These are phyloP conservation scores for Xanthostigma xanthostigma DNA, from an alignment of 2,888 invertebrate species.

Conservation along the genomic window DNA sequence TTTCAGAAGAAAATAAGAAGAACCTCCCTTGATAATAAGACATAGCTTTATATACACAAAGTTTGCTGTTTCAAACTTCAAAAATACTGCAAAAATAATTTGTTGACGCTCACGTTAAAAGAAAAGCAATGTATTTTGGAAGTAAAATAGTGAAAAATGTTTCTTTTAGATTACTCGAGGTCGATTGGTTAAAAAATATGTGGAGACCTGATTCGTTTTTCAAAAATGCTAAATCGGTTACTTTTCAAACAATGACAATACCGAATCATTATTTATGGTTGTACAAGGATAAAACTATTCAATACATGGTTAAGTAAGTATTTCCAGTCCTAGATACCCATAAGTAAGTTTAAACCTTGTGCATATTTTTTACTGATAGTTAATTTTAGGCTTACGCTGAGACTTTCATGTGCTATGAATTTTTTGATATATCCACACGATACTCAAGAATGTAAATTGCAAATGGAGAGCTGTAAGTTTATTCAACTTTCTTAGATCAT, in stretches of 20 bases:
- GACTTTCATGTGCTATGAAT: conserved; percentile 86
- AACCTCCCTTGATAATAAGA: no score
- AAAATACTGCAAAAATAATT: no score
- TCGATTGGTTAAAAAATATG: conserved; percentile 84
- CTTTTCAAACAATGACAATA: conserved; percentile 88
- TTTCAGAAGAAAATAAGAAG: no score
- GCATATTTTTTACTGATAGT: background rate
- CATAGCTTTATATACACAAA: no score
- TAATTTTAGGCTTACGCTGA: conserved; percentile 47
- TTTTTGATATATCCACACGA: conserved; percentile 90
- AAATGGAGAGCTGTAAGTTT: conserved; percentile 87
- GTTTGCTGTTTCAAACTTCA: no score
- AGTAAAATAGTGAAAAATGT: conserved; percentile 1
- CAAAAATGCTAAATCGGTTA: conserved; percentile 86
- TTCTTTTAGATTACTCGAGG: conserved; percentile 53
- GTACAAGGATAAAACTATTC: conserved; percentile 70
- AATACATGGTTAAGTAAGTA: conserved; percentile 73
- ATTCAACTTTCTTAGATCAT: conserved; percentile 3
- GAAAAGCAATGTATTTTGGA: background rate
- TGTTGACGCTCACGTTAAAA: no score
- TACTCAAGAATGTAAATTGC: conserved; percentile 84
- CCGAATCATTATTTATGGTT: conserved; percentile 90
- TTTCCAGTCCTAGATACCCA: background rate
- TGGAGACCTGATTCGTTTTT: conserved; percentile 91
- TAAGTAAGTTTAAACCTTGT: background rate